Base-by-base conservation (phyloP, 1,140 invertebrate species). In the Ganaspis sp. region DNA sequence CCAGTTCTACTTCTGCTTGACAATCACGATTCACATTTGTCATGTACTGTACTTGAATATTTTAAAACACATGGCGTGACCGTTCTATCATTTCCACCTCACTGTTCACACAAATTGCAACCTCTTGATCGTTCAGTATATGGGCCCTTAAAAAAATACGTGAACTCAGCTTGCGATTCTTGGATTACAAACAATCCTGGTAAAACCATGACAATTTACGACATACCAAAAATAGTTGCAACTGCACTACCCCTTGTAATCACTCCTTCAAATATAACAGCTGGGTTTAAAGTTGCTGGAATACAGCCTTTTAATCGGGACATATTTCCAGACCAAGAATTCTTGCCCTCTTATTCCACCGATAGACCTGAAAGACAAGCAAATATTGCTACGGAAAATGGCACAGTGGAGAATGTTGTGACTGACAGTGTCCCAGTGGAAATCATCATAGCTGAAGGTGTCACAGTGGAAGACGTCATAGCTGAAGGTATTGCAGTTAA, bases 201-300 rank as follows among this genome's bases (percentile, higher is more conserved):
- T 6, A 90, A 88, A 64, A 15, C 83, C 15, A 91, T 93, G 83
- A 86, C 87, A 15, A 91, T 92, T 34, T 92, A 92, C 81, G 89
- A 92, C 74, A 88, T 92, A 69, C 87, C 90, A 72, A 81, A 77
- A 11, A 86, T 92, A 73, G 75, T 90, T 37, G 74, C 78, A 42
- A 78, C 84, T 80, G 88, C 90, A 78, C 87, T 89, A 73, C 85
- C 87, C 26, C 54, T 86, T 34, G 89, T 90, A 77, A 42, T 88
- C 19, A 90, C 88, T 37, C 82, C 81, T 45, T 54, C 70, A n/a
- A 92, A 92, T 79, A 91, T 92, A 80, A 81, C 84, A 72, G 71
- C 74, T 79, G 88, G 86, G 21, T 87, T 89, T 78, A 54, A 71
- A 49, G 69, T 45, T 19, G 45, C 87, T 29, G 86, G 85, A 71